Evolutionary conservation across 2,888 invertebrate genomes (phyloP).

Genomic region (Nowickia ferox): DNA sequence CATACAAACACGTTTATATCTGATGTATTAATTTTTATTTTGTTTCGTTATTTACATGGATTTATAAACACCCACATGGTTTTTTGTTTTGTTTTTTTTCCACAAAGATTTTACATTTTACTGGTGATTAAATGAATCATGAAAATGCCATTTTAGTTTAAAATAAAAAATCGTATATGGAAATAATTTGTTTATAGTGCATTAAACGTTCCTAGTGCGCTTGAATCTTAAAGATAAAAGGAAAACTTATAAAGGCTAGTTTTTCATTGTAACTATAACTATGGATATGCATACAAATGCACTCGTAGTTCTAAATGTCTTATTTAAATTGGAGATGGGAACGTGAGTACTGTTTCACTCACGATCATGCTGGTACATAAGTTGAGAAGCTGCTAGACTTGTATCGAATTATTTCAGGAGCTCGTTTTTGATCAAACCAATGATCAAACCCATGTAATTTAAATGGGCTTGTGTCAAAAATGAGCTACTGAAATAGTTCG

Average conservation of each 20-base stretch:
- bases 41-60: constrained; percentile 31
- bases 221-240: neutral
- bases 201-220: neutral
- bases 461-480: too few species aligned
- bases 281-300: neutral
- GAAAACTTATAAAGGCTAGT: constrained; percentile 19
- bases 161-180: constrained; percentile 33
- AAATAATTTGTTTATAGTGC: constrained; percentile 10
- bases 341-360: too few species aligned
- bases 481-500: too few species aligned
- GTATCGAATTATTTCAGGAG: too few species aligned
- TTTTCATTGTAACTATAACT: neutral
- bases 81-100: constrained; percentile 16
- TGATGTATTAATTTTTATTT: constrained; percentile 50
- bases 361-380: too few species aligned
- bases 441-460: too few species aligned
- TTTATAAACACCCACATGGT: constrained; percentile 61
- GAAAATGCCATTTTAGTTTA: constrained; percentile 45
- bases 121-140: constrained; percentile 48
- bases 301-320: neutral
- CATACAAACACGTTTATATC: constrained; percentile 25
- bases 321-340: neutral
- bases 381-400: too few species aligned
- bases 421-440: too few species aligned
- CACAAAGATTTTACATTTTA: constrained; percentile 31